These are phyloP conservation scores for Rhabdornis inornatus DNA, from an alignment of 2,113 vertebrate genomes.

Conservation along the genomic window DNA sequence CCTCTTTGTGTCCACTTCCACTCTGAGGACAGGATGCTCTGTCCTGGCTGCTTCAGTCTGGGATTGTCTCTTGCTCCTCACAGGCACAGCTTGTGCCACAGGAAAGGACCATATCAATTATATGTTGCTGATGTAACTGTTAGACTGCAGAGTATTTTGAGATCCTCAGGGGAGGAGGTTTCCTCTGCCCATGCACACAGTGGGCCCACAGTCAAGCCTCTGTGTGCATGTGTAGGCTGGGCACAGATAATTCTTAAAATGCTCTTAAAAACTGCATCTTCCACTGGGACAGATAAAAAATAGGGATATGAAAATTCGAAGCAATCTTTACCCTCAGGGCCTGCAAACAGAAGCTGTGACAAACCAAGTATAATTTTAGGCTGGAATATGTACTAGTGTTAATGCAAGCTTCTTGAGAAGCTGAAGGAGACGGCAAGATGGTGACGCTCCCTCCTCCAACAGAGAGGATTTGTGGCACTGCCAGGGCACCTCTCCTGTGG, in stretches of 20 bases:
- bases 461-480: not conserved
- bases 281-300: not conserved
- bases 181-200: not conserved
- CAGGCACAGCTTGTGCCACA: not conserved
- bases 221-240: not conserved
- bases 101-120: not conserved
- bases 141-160: not conserved
- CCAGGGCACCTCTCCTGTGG: not conserved
- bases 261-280: not conserved
- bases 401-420: not conserved
- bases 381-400: not conserved
- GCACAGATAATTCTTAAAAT: not conserved
- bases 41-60: not conserved
- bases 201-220: not conserved
- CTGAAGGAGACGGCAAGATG: rapidly evolving
- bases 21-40: not conserved
- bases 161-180: not conserved
- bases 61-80: not conserved
- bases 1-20: not conserved
- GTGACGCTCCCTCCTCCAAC: not conserved
- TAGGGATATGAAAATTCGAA: not conserved
- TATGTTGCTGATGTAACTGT: not conserved
- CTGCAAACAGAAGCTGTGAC: not conserved
- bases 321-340: not conserved
- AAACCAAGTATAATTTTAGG: not conserved